These are phyloP conservation scores for cattle (Bos taurus) DNA, from an alignment of 2,113 vertebrate species.

Conservation along the genomic window DNA sequence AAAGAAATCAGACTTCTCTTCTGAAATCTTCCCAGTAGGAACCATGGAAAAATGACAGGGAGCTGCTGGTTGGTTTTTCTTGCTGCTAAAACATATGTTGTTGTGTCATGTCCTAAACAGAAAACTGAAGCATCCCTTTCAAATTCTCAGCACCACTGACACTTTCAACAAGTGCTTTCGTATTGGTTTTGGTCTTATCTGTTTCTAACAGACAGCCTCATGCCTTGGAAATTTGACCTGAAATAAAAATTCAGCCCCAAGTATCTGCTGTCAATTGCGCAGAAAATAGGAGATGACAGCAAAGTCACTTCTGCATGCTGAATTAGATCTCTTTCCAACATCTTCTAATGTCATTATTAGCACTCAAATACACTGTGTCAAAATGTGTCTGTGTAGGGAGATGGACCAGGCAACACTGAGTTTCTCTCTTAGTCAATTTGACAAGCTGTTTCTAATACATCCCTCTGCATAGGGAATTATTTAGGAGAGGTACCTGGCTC, in stretches of 20 bases:
- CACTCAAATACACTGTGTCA: constrained; percentile 86
- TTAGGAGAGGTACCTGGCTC: constrained; percentile 38
- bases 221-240: constrained; percentile 85
- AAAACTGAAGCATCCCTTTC: constrained; percentile 79
- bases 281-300: constrained; percentile 89
- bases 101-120: constrained; percentile 78
- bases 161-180: constrained; percentile 79
- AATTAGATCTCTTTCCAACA: constrained; percentile 86
- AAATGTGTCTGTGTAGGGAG: constrained; percentile 80
- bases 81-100: constrained; percentile 73
- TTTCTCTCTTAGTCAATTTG: constrained; percentile 78
- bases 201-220: constrained; percentile 83
- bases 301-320: constrained; percentile 84
- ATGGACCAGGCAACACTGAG: constrained; percentile 78
- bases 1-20: constrained; percentile 58
- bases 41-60: constrained; percentile 67
- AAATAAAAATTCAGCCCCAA: constrained; percentile 86
- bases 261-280: constrained; percentile 86
- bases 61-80: constrained; percentile 71
- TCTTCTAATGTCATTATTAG: constrained; percentile 92
- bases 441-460: constrained; percentile 77
- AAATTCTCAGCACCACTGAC: constrained; percentile 79
- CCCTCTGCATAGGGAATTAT: constrained; percentile 54
- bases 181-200: constrained; percentile 85
- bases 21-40: constrained; percentile 66